These are phyloP conservation scores for Philereme transversata DNA, from an alignment of 2,888 invertebrate species.

Conservation along the genomic window DNA sequence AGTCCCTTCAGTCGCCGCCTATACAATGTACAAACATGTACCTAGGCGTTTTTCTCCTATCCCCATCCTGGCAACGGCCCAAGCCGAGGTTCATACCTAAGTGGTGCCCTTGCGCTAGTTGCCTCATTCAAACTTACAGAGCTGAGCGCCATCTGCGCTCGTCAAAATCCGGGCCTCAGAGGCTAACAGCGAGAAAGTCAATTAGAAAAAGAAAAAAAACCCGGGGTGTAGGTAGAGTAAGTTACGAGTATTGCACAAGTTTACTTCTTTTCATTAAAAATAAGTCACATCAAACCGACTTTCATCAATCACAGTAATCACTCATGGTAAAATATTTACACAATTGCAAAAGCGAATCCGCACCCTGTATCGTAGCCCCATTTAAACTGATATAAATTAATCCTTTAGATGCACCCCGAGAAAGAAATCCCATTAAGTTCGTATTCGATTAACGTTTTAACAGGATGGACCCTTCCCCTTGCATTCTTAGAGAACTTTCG, in stretches of 20 bases:
- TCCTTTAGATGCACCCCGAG: conserved; percentile 81
- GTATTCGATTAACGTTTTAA: conserved; percentile 83
- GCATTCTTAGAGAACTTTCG: conserved; percentile 20
- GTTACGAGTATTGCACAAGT: neutral
- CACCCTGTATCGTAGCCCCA: conserved; percentile 65
- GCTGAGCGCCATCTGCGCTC: too few relatives aligned
- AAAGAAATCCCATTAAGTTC: conserved; percentile 82
- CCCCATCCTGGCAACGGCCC: too few relatives aligned
- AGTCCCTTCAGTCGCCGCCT: too few relatives aligned
- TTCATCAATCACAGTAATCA: conserved; percentile 28
- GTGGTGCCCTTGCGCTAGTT: too few relatives aligned
- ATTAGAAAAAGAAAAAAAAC: too few relatives aligned
- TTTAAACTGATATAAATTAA: conserved; percentile 84
- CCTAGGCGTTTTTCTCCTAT: too few relatives aligned
- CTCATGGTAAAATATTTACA: conserved; percentile 25
- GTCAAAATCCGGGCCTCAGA: too few relatives aligned
- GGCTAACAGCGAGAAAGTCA: too few relatives aligned
- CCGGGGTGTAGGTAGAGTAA: too few relatives aligned
- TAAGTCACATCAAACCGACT: conserved; percentile 11
- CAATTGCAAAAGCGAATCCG: conserved; percentile 10
- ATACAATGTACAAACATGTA: too few relatives aligned
- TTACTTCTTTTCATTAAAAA: conserved; percentile 1
- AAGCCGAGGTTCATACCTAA: too few relatives aligned
- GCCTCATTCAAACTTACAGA: too few relatives aligned
- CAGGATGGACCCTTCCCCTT: conserved; percentile 48